phyloP scores from a whole-genome alignment of 1,140 invertebrate species.

The Gryllus bimaculatus region DNA sequence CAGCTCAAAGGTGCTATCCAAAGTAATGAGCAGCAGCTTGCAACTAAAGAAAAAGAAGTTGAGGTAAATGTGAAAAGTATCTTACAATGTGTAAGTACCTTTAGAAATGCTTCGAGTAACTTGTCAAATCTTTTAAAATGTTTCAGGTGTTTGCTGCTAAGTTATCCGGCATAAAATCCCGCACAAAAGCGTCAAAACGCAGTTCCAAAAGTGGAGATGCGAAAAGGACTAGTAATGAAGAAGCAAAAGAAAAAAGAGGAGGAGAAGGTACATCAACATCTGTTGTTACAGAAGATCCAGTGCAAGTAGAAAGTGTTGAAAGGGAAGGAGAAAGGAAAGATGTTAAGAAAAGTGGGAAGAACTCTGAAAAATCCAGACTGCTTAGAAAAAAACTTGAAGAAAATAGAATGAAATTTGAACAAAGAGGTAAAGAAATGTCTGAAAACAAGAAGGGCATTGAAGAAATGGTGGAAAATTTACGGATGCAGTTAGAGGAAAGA shows the following conservation, averaged over 20 bases:
- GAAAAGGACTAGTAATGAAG: background rate
- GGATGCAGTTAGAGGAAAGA: slow-evolving; percentile 16
- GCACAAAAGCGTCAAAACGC: slow-evolving; percentile 8
- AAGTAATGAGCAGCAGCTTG: slow-evolving; percentile 7
- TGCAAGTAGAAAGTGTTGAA: background rate
- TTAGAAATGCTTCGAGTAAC: background rate
- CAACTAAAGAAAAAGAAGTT: slow-evolving; percentile 11
- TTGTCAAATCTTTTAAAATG: background rate
- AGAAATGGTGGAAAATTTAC: slow-evolving; percentile 16
- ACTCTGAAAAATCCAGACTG: slow-evolving; percentile 12
- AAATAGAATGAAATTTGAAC: slow-evolving; percentile 19
- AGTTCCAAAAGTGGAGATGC: background rate
- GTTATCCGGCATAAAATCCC: slow-evolving; percentile 12
- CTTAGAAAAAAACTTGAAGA: slow-evolving; percentile 19
- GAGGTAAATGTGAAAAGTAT: background rate
- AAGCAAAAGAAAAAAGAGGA: background rate
- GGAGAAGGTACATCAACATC: background rate
- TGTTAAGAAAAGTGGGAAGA: background rate
- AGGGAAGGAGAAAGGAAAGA: slow-evolving; percentile 6
- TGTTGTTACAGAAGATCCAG: too few species aligned
- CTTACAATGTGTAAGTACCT: background rate
- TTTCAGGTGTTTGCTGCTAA: slow-evolving; percentile 12
- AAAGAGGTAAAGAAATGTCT: slow-evolving; percentile 14
- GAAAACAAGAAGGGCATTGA: slow-evolving; percentile 15
- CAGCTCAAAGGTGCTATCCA: background rate